Percentiles rank a stretch among this genome's conserved stretches.
Evolutionary conservation across 2,113 vertebrate species (phyloP).

Genomic region (Pseudopipra pipra): DNA sequence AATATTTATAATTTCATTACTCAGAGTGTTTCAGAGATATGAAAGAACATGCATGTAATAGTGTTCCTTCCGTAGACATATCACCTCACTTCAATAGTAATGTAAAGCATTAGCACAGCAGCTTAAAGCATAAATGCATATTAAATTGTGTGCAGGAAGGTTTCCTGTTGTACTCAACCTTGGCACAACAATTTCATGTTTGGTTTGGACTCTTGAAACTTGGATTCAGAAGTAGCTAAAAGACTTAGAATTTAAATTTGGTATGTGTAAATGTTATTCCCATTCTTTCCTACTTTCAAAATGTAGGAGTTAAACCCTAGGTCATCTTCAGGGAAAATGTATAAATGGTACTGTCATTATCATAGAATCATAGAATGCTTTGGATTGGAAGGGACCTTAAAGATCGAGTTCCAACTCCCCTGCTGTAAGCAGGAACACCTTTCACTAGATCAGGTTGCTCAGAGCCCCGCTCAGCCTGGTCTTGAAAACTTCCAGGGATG

Average conservation of each 20-base stretch:
- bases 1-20: not conserved
- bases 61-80: not conserved
- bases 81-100: not conserved
- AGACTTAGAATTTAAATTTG: not conserved
- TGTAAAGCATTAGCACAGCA: not conserved
- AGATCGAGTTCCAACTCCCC: not conserved
- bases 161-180: not conserved
- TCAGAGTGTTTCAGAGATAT: not conserved
- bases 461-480: not conserved
- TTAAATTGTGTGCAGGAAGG: constrained; percentile 10
- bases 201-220: not conserved
- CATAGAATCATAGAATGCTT: not conserved
- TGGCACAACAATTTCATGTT: not conserved
- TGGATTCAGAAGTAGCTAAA: not conserved
- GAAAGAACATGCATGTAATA: not conserved
- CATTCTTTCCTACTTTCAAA: constrained; percentile 18
- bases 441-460: not conserved
- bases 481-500: not conserved
- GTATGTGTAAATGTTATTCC: not conserved
- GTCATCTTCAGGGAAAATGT: not conserved
- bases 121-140: constrained; percentile 1
- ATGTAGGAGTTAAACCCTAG: not conserved
- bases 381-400: not conserved
- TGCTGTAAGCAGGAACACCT: not conserved
- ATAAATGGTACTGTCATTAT: not conserved